Evolutionary conservation across 2,113 vertebrate species (phyloP).

Genomic region (Mormyrus lacerda): DNA sequence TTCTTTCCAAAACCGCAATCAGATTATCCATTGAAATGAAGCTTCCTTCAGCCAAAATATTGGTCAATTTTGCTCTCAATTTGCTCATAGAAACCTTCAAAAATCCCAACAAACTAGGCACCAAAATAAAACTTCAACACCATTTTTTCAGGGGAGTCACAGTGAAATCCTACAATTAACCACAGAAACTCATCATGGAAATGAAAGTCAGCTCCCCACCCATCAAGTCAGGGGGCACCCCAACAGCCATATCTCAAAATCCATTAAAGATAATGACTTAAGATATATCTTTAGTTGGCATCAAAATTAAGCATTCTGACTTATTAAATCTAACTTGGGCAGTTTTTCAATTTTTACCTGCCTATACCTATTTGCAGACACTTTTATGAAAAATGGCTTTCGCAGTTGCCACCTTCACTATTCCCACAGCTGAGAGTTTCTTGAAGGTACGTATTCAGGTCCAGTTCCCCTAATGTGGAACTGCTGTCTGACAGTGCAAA

Average conservation of each 20-base stretch:
- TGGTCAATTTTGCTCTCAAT: not conserved
- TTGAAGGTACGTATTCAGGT: not conserved
- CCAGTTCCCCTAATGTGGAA: not conserved
- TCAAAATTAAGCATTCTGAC: not conserved
- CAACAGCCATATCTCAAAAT: not conserved
- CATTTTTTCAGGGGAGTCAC: not conserved
- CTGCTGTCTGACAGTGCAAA: not conserved
- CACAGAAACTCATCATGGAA: not conserved
- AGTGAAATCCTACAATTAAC: not conserved
- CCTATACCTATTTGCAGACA: not conserved
- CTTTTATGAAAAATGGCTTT: not conserved
- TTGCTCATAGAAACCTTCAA: not conserved
- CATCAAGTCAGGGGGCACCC: not conserved
- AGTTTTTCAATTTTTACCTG: not conserved
- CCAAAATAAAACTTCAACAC: not conserved
- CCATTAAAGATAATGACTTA: not conserved
- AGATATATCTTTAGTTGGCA: not conserved
- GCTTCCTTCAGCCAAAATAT: not conserved
- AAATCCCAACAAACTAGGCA: not conserved
- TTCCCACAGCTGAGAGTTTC: not conserved
- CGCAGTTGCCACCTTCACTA: not conserved
- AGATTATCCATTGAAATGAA: not conserved
- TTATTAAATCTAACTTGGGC: not conserved
- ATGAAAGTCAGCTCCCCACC: not conserved
- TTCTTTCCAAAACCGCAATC: not conserved